These are phyloP conservation scores for rat (Rattus norvegicus) DNA, from an alignment of 2,113 vertebrate species.

Conservation along the genomic window GRCr8 NC_086019.1:140312001-140312500, in stretches of 20 bases:
- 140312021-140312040: background rate
- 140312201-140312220: background rate
- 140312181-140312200: background rate
- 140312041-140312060: background rate
- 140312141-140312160: background rate
- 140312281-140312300: too few species aligned
- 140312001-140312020: background rate
- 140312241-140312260: background rate
- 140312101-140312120: background rate
- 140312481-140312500: background rate
- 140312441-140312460: background rate
- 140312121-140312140: slow-evolving; percentile 8
- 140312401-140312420: background rate
- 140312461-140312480: too few species aligned
- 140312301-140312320: background rate
- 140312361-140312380: background rate
- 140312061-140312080: background rate
- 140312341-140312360: background rate
- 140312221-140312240: background rate
- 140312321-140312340: background rate
- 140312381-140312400: background rate
- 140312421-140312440: background rate
- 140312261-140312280: background rate
- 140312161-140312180: background rate
- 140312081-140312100: background rate